Percentiles rank a stretch among this genome's conserved stretches.
Evolutionary conservation across 2,797 vertebrate species (phyloP).

Genomic region (Pseudotriccus pelzelni): DNA sequence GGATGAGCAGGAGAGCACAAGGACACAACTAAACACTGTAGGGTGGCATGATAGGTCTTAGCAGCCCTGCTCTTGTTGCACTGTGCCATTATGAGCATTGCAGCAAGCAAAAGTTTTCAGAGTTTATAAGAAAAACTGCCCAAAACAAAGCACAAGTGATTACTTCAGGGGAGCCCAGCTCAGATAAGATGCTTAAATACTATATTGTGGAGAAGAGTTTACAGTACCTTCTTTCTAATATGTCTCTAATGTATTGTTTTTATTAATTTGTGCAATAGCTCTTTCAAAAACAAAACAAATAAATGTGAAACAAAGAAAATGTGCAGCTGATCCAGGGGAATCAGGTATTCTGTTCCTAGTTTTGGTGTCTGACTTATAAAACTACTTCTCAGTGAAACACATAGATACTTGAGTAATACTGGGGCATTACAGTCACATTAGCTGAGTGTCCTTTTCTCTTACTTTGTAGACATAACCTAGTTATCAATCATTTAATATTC

Average conservation of each 20-base stretch:
- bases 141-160: background rate
- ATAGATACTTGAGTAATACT: background rate
- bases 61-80: background rate
- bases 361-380: background rate
- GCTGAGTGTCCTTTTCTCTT: background rate
- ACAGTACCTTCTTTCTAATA: background rate
- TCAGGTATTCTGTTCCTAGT: background rate
- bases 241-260: background rate
- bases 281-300: background rate
- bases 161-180: background rate
- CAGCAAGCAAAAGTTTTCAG: background rate
- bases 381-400: background rate
- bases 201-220: accelerated
- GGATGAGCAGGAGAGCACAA: accelerated
- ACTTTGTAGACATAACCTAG: background rate
- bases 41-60: background rate
- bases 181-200: background rate
- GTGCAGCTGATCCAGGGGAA: background rate
- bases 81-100: background rate
- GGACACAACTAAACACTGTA: background rate
- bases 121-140: background rate
- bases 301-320: background rate
- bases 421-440: background rate
- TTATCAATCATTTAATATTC: background rate
- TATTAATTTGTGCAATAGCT: background rate